Evolutionary conservation across 2,888 invertebrate genomes (phyloP).

Genomic region (Phlogophora meticulosa): DNA sequence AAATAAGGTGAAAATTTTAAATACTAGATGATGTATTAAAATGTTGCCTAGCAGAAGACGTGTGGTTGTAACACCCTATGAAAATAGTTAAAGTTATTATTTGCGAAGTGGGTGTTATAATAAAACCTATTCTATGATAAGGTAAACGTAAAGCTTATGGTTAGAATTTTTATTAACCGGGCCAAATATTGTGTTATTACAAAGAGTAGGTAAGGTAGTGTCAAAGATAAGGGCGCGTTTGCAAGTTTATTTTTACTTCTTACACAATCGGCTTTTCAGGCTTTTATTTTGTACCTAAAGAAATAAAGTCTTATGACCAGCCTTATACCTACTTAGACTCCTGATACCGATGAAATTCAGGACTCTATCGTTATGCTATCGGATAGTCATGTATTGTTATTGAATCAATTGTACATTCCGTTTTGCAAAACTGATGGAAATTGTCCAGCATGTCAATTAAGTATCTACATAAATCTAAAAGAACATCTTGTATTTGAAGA

Average conservation of each 20-base stretch:
- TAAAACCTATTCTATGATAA: not conserved
- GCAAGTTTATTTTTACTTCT: not conserved
- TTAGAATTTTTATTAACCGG: too few relatives aligned
- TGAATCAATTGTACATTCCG: not conserved
- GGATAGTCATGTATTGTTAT: not conserved
- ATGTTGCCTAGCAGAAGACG: not conserved
- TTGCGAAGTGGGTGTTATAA: too few relatives aligned
- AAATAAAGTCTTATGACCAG: not conserved
- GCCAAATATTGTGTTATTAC: not conserved
- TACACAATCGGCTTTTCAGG: not conserved
- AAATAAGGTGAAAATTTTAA: too few relatives aligned
- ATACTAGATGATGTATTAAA: conserved; percentile 4
- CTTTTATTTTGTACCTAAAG: not conserved
- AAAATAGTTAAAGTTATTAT: too few relatives aligned
- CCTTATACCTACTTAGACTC: not conserved
- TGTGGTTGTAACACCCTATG: too few relatives aligned
- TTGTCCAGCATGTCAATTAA: not conserved
- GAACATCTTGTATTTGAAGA: conserved; percentile 3
- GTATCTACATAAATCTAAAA: conserved; percentile 13
- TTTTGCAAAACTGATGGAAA: not conserved
- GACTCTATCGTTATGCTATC: not conserved
- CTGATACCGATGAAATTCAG: not conserved
- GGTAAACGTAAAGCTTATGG: not conserved
- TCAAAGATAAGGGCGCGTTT: not conserved
- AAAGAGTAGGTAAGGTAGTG: not conserved